A percentile compares a stretch with the other conserved stretches of the same genome.
Evolutionary conservation across 2,113 vertebrate species (phyloP).

Genomic region (Globicephala melas): DNA sequence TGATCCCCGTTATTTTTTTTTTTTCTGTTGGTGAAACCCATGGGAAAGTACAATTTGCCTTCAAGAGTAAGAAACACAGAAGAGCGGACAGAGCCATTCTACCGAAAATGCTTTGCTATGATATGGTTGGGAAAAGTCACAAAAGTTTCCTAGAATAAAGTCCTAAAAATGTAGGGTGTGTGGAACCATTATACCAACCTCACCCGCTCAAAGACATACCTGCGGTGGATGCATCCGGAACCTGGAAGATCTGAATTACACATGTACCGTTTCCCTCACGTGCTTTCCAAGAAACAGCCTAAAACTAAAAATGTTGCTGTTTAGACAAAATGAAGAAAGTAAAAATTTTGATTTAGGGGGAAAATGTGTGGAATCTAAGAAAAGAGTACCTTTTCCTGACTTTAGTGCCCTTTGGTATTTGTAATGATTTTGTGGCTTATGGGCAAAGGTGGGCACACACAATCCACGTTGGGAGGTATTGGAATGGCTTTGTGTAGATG

Average conservation of each 20-base stretch:
- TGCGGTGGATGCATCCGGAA: background rate
- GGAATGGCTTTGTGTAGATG: no score
- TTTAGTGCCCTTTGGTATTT: rapidly evolving
- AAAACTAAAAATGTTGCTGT: background rate
- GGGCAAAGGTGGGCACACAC: background rate
- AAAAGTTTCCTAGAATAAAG: background rate
- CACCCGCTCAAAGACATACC: rapidly evolving
- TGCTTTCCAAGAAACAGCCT: no score
- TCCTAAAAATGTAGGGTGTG: background rate
- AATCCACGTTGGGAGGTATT: rapidly evolving
- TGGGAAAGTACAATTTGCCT: background rate
- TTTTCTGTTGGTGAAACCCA: background rate
- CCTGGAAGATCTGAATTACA: rapidly evolving
- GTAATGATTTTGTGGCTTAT: background rate
- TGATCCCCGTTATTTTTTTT: no score
- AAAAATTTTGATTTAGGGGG: background rate
- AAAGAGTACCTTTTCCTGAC: background rate
- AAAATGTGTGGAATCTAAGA: rapidly evolving
- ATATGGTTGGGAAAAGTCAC: rapidly evolving
- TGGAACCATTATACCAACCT: rapidly evolving
- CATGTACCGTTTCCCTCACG: rapidly evolving
- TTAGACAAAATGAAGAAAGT: background rate
- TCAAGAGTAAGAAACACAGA: background rate
- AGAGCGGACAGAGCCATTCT: rapidly evolving
- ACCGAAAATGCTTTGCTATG: rapidly evolving